Conservation (phyloP, 2,888 invertebrate genomes). For the Chloroclystis v-ata region DNA sequence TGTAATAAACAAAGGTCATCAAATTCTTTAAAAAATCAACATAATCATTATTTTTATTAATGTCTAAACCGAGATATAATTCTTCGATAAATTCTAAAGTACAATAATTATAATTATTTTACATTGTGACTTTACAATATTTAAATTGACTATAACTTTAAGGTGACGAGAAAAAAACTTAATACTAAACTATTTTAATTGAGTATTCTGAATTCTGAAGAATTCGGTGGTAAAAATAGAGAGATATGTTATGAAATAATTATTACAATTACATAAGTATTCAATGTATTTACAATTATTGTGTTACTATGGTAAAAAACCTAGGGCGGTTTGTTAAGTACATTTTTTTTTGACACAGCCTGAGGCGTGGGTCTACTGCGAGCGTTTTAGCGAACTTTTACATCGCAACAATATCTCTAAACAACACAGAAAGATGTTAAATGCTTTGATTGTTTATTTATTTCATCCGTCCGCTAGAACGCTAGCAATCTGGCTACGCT, state of each 20-base stretch:
- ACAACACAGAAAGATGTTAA: too few relatives aligned
- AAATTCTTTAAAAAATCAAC: conserved; percentile 20
- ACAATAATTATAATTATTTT: conserved; percentile 25
- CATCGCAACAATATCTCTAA: too few relatives aligned
- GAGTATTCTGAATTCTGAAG: conserved; percentile 55
- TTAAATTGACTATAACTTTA: conserved; percentile 59
- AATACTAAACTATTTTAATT: conserved; percentile 33
- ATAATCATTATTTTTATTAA: conserved; percentile 16
- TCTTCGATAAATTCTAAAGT: conserved; percentile 13
- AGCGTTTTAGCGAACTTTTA: too few relatives aligned
- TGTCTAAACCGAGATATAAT: conserved; percentile 11
- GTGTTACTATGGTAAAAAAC: neutral
- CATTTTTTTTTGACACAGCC: conserved; percentile 42
- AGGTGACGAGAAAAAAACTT: conserved; percentile 60
- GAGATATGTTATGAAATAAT: conserved; percentile 48
- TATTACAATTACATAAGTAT: too few relatives aligned
- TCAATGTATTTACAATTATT: conserved; percentile 23
- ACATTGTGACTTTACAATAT: conserved; percentile 42
- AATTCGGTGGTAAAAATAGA: conserved; percentile 60
- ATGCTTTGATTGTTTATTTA: too few relatives aligned
- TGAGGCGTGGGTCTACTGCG: too few relatives aligned
- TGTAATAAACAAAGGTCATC: conserved; percentile 4
- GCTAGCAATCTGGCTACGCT: too few relatives aligned
- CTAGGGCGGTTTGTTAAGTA: neutral
- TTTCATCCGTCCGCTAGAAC: too few relatives aligned